These are phyloP conservation scores for Drosophila acutilabella DNA, from an alignment of 2,888 invertebrate species.

Conservation along the genomic window DNA sequence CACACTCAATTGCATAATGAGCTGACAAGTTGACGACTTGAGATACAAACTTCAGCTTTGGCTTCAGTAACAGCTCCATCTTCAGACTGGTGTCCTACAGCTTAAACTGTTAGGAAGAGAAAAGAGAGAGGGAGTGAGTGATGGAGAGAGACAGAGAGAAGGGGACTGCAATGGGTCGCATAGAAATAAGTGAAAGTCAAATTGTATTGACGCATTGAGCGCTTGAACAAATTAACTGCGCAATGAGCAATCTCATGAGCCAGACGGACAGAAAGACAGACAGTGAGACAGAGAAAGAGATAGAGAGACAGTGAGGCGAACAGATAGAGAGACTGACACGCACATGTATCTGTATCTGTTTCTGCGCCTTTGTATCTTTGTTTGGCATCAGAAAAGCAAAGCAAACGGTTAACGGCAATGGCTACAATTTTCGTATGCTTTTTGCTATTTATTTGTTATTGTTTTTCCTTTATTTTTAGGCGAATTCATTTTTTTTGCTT, in stretches of 20 bases:
- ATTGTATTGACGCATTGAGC: constrained; percentile 80
- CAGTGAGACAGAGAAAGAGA: constrained; percentile 15
- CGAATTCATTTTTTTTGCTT: constrained; percentile 62
- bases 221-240: constrained; percentile 81
- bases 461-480: constrained; percentile 39
- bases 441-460: constrained; percentile 50
- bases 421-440: constrained; percentile 47
- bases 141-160: not conserved
- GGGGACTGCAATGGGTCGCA: constrained; percentile 64
- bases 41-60: constrained; percentile 21
- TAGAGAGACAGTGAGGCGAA: constrained; percentile 12
- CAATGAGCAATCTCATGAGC: constrained; percentile 71
- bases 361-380: constrained; percentile 57
- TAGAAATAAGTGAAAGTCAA: constrained; percentile 80
- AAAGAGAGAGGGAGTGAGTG: not conserved
- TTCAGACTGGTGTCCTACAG: constrained; percentile 41
- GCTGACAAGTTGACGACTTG: constrained; percentile 56
- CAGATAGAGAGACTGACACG: constrained; percentile 38
- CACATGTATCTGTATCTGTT: constrained; percentile 46
- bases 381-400: constrained; percentile 52
- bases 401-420: constrained; percentile 30
- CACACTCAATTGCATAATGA: constrained; percentile 61
- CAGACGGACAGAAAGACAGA: constrained; percentile 18
- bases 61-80: constrained; percentile 32
- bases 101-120: constrained; percentile 16